phyloP scores from a whole-genome alignment of 2,113 vertebrate species.

The Eptatretus burgeri region DNA sequence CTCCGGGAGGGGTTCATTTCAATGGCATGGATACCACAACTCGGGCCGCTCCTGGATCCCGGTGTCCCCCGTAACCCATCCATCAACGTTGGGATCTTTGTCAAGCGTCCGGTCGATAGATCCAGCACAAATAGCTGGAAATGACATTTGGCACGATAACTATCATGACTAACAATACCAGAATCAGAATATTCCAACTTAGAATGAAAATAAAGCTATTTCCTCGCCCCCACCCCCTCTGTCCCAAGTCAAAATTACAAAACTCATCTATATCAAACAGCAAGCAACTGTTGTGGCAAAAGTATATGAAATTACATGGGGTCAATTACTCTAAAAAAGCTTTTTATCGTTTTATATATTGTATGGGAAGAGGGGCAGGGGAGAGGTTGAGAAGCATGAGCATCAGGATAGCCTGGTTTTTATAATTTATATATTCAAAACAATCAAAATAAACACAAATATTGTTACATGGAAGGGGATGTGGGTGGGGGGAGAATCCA shows the following conservation, averaged over 20 bases:
- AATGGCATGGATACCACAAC: conserved; percentile 87
- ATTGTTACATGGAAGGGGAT: too few relatives aligned
- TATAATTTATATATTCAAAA: too few relatives aligned
- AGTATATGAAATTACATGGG: background rate
- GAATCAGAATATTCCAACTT: background rate
- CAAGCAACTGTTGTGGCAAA: background rate
- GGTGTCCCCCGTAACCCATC: conserved; percentile 19
- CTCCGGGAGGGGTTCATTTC: conserved; percentile 71
- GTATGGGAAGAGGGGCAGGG: too few relatives aligned
- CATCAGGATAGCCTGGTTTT: too few relatives aligned
- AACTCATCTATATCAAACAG: background rate
- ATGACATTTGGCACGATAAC: background rate
- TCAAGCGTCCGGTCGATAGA: conserved; percentile 63
- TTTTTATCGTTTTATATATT: too few relatives aligned
- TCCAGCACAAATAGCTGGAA: conserved; percentile 74
- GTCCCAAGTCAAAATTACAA: too few relatives aligned
- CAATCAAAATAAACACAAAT: too few relatives aligned
- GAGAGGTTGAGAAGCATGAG: too few relatives aligned
- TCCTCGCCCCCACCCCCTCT: too few relatives aligned
- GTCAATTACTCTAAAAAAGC: too few relatives aligned
- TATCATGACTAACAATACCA: background rate
- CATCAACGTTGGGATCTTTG: conserved; percentile 79
- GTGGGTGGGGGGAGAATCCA: too few relatives aligned
- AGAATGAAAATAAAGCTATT: too few relatives aligned
- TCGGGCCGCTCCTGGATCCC: conserved; percentile 16